Evolutionary conservation across 1,140 invertebrate genomes (phyloP).

Genomic region (Rhynchophorus ferrugineus): DNA sequence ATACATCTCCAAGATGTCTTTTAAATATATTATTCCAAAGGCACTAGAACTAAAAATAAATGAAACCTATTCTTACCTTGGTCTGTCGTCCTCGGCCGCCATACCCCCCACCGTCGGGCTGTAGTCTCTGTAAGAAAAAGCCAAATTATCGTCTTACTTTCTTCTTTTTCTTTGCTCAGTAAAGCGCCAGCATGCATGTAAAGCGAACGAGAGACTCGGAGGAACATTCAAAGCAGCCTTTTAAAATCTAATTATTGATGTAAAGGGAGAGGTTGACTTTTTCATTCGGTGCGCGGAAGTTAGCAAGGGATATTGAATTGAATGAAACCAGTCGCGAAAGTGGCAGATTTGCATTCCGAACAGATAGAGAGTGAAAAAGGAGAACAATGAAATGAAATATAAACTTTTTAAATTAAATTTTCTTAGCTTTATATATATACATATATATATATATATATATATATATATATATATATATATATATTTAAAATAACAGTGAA

Average conservation of each 20-base stretch:
- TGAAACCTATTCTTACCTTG: slow-evolving; percentile 11
- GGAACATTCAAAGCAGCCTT: slow-evolving; percentile 2
- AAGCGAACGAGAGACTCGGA: background rate
- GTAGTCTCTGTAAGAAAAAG: slow-evolving; percentile 20
- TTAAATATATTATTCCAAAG: too few species aligned
- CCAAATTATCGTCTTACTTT: background rate
- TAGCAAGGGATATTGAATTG: background rate
- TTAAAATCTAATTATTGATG: slow-evolving; percentile 2
- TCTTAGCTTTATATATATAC: background rate
- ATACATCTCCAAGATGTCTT: too few species aligned
- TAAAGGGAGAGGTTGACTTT: background rate
- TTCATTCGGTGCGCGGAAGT: background rate
- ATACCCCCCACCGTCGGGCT: slow-evolving; percentile 16
- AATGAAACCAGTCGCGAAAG: background rate
- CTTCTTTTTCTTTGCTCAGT: background rate
- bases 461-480: background rate
- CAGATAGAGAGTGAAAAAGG: background rate
- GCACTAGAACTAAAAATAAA: too few species aligned
- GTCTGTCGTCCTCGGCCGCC: slow-evolving; percentile 16
- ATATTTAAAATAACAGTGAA: too few species aligned
- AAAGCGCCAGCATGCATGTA: slow-evolving; percentile 5
- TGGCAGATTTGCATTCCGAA: background rate
- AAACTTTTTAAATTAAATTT: background rate
- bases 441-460: background rate
- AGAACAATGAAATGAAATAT: background rate